phyloP scores from a whole-genome alignment of 2,113 vertebrate genomes.

The Dicaeum eximium region DNA sequence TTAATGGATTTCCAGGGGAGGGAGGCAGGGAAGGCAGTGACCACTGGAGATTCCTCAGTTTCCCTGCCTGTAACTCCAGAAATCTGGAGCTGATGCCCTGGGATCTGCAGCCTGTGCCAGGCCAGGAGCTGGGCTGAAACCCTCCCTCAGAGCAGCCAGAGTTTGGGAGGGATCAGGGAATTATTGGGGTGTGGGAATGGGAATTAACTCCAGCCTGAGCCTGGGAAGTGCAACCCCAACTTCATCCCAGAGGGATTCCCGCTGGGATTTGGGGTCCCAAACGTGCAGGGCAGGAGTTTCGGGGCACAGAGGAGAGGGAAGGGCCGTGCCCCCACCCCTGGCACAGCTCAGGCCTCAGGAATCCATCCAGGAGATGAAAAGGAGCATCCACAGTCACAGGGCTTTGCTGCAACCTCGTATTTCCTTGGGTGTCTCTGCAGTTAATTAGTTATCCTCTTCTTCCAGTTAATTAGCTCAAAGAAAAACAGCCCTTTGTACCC shows the following conservation, averaged over 20 bases:
- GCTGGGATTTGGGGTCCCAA: neutral
- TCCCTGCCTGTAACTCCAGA: neutral
- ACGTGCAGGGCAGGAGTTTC: rapidly evolving
- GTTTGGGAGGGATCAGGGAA: neutral
- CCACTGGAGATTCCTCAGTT: neutral
- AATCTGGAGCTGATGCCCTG: neutral
- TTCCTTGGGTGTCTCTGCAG: slow-evolving; percentile 18
- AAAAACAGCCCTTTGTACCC: slow-evolving; percentile 52
- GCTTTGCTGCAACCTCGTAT: neutral
- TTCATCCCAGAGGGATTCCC: rapidly evolving
- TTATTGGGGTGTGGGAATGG: rapidly evolving
- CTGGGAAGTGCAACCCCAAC: neutral
- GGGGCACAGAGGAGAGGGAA: neutral
- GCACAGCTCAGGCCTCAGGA: neutral
- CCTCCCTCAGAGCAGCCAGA: rapidly evolving
- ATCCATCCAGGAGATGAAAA: neutral
- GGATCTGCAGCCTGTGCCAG: neutral
- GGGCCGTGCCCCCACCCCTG: neutral
- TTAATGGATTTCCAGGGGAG: neutral
- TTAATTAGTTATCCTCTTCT: slow-evolving; percentile 58
- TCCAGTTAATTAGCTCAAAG: slow-evolving; percentile 54
- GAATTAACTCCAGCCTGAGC: neutral
- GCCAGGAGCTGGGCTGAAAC: neutral
- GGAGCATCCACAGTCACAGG: neutral
- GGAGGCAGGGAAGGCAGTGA: neutral